Evolutionary conservation across 1,140 invertebrate genomes (phyloP), one percentile per base, ranked within the genome.

Genomic region (Lerema accius): DNA sequence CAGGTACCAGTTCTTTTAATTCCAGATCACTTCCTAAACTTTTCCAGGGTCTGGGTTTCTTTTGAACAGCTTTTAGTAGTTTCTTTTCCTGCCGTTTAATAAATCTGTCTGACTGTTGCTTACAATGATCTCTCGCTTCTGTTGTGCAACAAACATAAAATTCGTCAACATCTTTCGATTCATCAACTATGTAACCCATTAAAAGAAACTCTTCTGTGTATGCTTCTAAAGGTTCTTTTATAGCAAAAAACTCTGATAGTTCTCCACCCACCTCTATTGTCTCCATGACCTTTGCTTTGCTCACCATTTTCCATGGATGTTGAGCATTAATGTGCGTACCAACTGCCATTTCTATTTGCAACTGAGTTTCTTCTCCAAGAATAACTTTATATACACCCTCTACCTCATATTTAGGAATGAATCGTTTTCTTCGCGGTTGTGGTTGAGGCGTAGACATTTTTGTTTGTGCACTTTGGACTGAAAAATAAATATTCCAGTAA

Each of bases 131-230:
- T 60, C 89, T 90, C 0, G 91, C 84, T 63, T 94, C 91, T 46
- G 93, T 92, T 5, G 93, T 95, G 6, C 94, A 78, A 63, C 94
- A 95, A n/a, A 95, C 85, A 70, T 95, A 95, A 75, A 95, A 95
- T 66, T 95, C 93, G 48, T 94, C 93, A 0, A 92, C 79, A 19
- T 94, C 83, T n/a, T 91, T 91, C 0, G 93, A 90, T 53, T 94
- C 90, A 37, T 93, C 91, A 0, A 94, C 93, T 4, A 94, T 93
- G 68, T 95, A 96, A 7, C 95, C 95, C 43, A 96, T 89, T 0
- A 96, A 82, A 1, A 96, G 79, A 11, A 92, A 88, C 0, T 92
- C 69, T 6, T 92, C 92, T 0, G 91, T 83, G 71, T 92, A 94
- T 0, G 71, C 67, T 40, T 89, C 59, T 13, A 95, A 82, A 51